A percentile compares a stretch with the other conserved stretches of the same genome.
Conservation (phyloP, 2,113 vertebrate species). For the Limnothrissa miodon region DNA sequence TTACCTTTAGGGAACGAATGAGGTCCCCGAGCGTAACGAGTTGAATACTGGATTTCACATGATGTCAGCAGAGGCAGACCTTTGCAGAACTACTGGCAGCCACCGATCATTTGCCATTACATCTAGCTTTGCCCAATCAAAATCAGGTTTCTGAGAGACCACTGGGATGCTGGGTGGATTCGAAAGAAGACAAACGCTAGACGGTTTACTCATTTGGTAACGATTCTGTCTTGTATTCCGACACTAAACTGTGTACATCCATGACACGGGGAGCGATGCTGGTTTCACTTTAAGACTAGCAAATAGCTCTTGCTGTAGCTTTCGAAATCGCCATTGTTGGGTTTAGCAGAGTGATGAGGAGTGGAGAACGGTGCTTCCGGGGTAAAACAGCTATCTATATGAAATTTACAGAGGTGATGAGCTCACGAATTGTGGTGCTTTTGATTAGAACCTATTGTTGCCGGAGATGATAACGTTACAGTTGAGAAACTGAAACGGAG, state of each 20-base stretch:
- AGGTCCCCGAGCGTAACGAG: not conserved
- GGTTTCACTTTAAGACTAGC: slow-evolving; percentile 55
- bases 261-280: slow-evolving; percentile 23
- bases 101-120: not conserved
- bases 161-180: slow-evolving; percentile 6
- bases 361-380: slow-evolving; percentile 49
- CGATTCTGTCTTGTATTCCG: not conserved
- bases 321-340: slow-evolving; percentile 54
- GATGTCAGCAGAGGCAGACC: slow-evolving; percentile 9
- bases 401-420: slow-evolving; percentile 40
- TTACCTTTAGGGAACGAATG: not conserved
- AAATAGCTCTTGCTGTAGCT: slow-evolving; percentile 22
- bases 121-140: slow-evolving; percentile 14
- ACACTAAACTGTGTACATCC: not conserved
- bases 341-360: slow-evolving; percentile 47
- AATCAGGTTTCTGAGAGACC: slow-evolving; percentile 21
- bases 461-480: slow-evolving; percentile 38
- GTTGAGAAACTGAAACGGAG: slow-evolving; percentile 31
- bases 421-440: slow-evolving; percentile 35
- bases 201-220: not conserved
- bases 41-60: not conserved
- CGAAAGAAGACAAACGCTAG: not conserved
- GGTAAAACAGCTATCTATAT: slow-evolving; percentile 43
- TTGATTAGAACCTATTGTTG: slow-evolving; percentile 38
- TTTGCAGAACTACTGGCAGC: slow-evolving; percentile 5